Percentiles rank a stretch among this genome's conserved stretches.
Conservation (phyloP, 2,113 vertebrate genomes). For the Phycodurus eques region DNA sequence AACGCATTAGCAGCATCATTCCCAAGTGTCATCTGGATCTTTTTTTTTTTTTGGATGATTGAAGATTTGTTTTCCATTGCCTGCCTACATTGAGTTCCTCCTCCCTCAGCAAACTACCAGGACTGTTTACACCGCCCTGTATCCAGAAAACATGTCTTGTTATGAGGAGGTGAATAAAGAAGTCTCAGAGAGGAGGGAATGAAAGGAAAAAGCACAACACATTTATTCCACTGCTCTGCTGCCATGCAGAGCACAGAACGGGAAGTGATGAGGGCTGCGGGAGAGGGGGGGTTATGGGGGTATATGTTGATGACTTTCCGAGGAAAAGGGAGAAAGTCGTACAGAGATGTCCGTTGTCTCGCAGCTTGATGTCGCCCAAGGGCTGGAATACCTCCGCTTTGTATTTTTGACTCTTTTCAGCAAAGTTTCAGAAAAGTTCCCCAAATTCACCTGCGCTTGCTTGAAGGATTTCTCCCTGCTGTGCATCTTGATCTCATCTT, state of each 20-base stretch:
- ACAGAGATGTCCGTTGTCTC: constrained; percentile 73
- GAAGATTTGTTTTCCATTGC: neutral
- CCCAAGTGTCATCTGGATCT: neutral
- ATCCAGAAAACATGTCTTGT: constrained; percentile 57
- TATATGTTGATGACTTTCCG: constrained; percentile 2
- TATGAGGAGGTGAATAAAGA: constrained; percentile 62
- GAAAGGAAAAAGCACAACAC: constrained; percentile 63
- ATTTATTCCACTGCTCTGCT: constrained; percentile 69
- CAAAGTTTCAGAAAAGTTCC: constrained; percentile 25
- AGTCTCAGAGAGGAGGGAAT: constrained; percentile 57
- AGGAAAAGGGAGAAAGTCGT: constrained; percentile 21
- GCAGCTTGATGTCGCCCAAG: constrained; percentile 43
- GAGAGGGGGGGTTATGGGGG: neutral
- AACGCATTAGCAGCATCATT: neutral
- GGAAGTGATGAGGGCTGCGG: constrained; percentile 24
- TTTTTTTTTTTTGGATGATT: neutral
- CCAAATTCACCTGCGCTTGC: constrained; percentile 6
- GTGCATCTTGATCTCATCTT: neutral
- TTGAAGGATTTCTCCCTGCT: neutral
- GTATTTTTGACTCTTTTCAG: constrained; percentile 29
- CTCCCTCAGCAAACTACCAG: constrained; percentile 2
- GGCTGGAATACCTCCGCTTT: neutral
- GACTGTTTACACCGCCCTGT: neutral
- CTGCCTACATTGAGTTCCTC: neutral
- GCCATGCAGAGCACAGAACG: constrained; percentile 45